Conservation (phyloP, 2,888 invertebrate genomes). For the Stenolophus ochropezus region DNA sequence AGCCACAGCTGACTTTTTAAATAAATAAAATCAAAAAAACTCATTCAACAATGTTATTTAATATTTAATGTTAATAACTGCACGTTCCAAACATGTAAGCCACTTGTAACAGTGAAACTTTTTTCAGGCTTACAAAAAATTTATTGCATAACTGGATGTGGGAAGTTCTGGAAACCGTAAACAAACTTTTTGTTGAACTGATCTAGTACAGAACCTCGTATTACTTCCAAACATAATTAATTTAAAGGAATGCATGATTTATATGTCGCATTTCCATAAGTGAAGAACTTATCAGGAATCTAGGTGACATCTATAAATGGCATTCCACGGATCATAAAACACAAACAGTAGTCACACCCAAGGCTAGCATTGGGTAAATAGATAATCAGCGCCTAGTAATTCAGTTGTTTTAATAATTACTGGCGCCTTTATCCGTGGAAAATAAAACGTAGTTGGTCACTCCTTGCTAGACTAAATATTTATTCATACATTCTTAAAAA, state of each 20-base stretch:
- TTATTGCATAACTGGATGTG: neutral
- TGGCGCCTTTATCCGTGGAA: neutral
- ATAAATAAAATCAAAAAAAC: too few species aligned
- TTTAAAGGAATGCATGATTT: neutral
- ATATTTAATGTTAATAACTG: too few species aligned
- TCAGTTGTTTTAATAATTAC: constrained; percentile 2
- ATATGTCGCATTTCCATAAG: neutral
- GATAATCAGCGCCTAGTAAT: neutral
- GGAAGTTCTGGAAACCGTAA: neutral
- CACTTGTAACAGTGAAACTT: neutral
- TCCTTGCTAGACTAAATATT: neutral
- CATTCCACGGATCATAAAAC: constrained; percentile 21
- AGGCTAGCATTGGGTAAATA: constrained; percentile 1
- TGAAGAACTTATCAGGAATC: constrained; percentile 24
- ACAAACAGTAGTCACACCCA: constrained; percentile 19
- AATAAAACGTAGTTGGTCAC: constrained; percentile 10
- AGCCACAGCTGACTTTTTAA: too few species aligned
- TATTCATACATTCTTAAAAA: neutral
- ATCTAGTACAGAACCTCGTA: neutral
- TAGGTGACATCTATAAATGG: constrained; percentile 42
- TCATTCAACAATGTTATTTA: too few species aligned
- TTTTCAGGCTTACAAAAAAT: neutral
- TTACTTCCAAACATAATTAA: neutral
- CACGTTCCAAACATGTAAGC: neutral
- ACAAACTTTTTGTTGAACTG: neutral